Conservation (phyloP, 2,797 vertebrate species). For the Antrozous pallidus region DNA sequence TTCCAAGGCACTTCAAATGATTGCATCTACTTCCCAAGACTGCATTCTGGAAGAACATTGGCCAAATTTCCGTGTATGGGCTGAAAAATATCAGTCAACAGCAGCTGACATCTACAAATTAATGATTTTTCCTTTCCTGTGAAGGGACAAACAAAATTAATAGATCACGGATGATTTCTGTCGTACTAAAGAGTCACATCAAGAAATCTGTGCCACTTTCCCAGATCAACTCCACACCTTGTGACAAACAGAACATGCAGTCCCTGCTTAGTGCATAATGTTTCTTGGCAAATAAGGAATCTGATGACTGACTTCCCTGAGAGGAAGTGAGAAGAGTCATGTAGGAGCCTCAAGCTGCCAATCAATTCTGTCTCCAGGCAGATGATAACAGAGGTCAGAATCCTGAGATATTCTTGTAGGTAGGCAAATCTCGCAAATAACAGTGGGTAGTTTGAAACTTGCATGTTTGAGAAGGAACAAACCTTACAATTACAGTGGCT, state of each 20-base stretch:
- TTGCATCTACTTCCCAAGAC: not conserved
- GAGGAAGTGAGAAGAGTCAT: not conserved
- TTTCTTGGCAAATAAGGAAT: not conserved
- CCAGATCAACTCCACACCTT: not conserved
- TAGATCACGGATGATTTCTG: not conserved
- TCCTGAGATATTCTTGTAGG: not conserved
- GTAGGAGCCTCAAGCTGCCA: not conserved
- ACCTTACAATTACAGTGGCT: not conserved
- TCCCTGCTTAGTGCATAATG: not conserved
- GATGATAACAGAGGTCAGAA: not conserved
- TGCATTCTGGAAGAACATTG: not conserved
- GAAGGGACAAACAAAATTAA: slow-evolving; percentile 24
- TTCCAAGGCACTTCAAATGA: not conserved
- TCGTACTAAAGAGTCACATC: not conserved
- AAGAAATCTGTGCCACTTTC: not conserved
- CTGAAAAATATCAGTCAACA: not conserved
- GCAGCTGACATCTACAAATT: not conserved
- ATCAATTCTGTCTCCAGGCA: not conserved
- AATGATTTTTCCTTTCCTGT: not conserved
- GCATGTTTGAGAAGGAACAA: not conserved
- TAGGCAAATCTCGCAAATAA: not conserved
- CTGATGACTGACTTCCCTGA: not conserved
- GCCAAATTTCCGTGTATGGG: not conserved
- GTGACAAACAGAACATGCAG: not conserved
- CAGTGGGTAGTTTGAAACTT: not conserved